Percentiles rank a stretch among this genome's conserved stretches.
Conservation (phyloP, 2,888 invertebrate species). For the Archips xylosteana region DNA sequence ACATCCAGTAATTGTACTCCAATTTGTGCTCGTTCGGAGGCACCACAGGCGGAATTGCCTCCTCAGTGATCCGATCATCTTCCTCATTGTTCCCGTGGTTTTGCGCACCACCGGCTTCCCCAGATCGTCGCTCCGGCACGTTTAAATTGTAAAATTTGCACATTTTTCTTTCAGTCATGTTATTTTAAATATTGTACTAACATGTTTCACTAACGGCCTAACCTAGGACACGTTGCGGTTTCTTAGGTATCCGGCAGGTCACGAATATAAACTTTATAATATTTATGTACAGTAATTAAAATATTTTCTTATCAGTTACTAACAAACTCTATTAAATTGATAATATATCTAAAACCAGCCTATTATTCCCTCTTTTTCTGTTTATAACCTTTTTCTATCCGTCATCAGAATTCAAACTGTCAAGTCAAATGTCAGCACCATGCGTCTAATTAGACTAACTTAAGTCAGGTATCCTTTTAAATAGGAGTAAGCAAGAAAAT, state of each 20-base stretch:
- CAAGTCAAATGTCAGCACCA: slow-evolving; percentile 82
- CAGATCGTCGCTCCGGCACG: slow-evolving; percentile 82
- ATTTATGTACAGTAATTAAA: slow-evolving; percentile 57
- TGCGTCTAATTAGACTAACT: slow-evolving; percentile 50
- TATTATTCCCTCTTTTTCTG: slow-evolving; percentile 78
- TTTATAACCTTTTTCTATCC: slow-evolving; percentile 84
- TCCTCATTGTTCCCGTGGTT: slow-evolving; percentile 73
- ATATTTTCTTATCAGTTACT: slow-evolving; percentile 23
- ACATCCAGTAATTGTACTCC: slow-evolving; percentile 97
- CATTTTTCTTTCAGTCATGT: slow-evolving; percentile 85
- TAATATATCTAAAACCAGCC: slow-evolving; percentile 61
- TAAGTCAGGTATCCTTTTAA: not conserved
- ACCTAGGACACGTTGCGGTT: slow-evolving; percentile 83
- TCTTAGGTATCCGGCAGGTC: slow-evolving; percentile 64
- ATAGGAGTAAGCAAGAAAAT: slow-evolving; percentile 1
- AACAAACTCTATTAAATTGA: slow-evolving; percentile 31
- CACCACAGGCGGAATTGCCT: slow-evolving; percentile 80
- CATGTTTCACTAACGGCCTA: slow-evolving; percentile 84
- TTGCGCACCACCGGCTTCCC: slow-evolving; percentile 66
- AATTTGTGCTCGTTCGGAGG: slow-evolving; percentile 95
- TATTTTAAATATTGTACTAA: slow-evolving; percentile 77
- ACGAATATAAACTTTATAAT: slow-evolving; percentile 59
- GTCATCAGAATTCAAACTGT: slow-evolving; percentile 84
- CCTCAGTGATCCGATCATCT: slow-evolving; percentile 71
- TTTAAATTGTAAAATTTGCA: slow-evolving; percentile 85